Percentiles rank a stretch among this genome's conserved stretches.
Conservation (phyloP, 2,797 vertebrate genomes). For the Adrianichthys oophorus region DNA sequence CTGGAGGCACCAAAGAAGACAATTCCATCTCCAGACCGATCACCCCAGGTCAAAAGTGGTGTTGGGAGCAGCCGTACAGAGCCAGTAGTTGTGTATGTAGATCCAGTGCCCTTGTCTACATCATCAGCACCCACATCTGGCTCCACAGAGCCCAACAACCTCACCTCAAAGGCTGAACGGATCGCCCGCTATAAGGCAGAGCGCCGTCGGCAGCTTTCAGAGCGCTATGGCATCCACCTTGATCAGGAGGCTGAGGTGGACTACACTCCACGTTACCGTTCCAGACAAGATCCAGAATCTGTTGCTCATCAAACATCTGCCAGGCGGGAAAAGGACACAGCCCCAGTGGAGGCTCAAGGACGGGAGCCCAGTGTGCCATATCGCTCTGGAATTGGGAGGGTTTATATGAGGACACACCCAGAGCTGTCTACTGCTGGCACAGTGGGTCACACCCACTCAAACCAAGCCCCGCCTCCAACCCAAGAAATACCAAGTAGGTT, state of each 20-base stretch:
- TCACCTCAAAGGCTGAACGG: slow-evolving; percentile 92
- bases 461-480: slow-evolving; percentile 39
- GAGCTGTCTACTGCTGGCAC: slow-evolving; percentile 36
- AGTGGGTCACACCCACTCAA: slow-evolving; percentile 29
- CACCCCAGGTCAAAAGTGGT: slow-evolving; percentile 67
- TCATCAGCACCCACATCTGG: slow-evolving; percentile 64
- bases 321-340: slow-evolving; percentile 71
- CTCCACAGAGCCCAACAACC: slow-evolving; percentile 73
- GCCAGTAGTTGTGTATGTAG: slow-evolving; percentile 63
- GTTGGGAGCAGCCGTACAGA: slow-evolving; percentile 54
- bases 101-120: slow-evolving; percentile 63
- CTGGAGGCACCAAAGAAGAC: slow-evolving; percentile 72
- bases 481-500: slow-evolving; percentile 66
- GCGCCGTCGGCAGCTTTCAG: slow-evolving; percentile 91
- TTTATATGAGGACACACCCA: slow-evolving; percentile 75
- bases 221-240: slow-evolving; percentile 91
- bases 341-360: slow-evolving; percentile 42
- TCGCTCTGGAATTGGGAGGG: slow-evolving; percentile 76
- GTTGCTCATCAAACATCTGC: slow-evolving; percentile 57
- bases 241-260: slow-evolving; percentile 88
- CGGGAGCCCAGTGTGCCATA: slow-evolving; percentile 58
- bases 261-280: slow-evolving; percentile 79
- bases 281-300: slow-evolving; percentile 76
- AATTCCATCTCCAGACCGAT: slow-evolving; percentile 78
- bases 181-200: slow-evolving; percentile 98